These are phyloP conservation scores for Priapulus caudatus DNA, from an alignment of 2,888 invertebrate species.

Conservation along the genomic window DNA sequence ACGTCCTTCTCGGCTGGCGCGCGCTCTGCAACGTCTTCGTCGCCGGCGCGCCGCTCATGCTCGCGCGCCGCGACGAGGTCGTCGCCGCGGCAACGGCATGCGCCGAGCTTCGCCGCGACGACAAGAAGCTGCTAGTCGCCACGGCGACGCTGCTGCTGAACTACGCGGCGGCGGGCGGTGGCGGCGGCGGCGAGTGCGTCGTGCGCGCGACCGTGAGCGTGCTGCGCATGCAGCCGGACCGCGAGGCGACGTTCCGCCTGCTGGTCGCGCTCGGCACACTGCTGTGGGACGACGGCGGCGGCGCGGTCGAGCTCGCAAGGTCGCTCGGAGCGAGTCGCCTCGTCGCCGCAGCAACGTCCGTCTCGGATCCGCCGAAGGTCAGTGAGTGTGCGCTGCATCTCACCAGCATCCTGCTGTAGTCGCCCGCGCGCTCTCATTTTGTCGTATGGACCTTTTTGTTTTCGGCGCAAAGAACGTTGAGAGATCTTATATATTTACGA, in stretches of 20 bases:
- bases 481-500: too few relatives aligned
- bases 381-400: slow-evolving; percentile 29
- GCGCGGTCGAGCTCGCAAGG: slow-evolving; percentile 23
- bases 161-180: slow-evolving; percentile 45
- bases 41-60: not conserved
- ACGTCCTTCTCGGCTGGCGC: slow-evolving; percentile 64
- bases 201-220: slow-evolving; percentile 44
- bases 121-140: slow-evolving; percentile 52
- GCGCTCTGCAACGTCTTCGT: slow-evolving; percentile 66
- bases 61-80: slow-evolving; percentile 12
- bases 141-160: slow-evolving; percentile 60
- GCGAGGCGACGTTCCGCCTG: slow-evolving; percentile 61
- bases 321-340: slow-evolving; percentile 20
- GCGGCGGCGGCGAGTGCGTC: slow-evolving; percentile 28
- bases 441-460: too few relatives aligned
- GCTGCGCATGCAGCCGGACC: slow-evolving; percentile 48
- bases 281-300: slow-evolving; percentile 33
- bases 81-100: not conserved
- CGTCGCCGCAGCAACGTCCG: slow-evolving; percentile 14
- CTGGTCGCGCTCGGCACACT: slow-evolving; percentile 67
- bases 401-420: too few relatives aligned
- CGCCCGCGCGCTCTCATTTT: too few relatives aligned
- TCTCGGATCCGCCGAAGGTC: slow-evolving; percentile 29
- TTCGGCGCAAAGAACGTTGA: too few relatives aligned
- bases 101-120: slow-evolving; percentile 17